Evolutionary conservation across 2,113 vertebrate genomes (phyloP), one percentile per base, ranked within the genome.

Genomic region (Chiloscyllium plagiosum): DNA sequence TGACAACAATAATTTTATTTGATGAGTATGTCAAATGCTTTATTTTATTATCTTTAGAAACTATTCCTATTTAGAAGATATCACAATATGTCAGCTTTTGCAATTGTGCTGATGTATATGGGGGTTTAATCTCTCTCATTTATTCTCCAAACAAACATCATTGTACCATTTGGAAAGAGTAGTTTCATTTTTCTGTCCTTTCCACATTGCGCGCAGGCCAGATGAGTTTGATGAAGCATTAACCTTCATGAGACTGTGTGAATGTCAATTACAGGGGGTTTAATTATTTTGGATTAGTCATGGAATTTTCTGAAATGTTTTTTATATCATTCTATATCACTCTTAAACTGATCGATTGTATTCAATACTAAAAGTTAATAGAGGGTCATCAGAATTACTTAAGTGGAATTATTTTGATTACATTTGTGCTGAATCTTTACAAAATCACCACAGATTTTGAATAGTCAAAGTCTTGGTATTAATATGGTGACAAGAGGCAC

Each of bases 81-180:
- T 94, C 17, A 94, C 61, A 20, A 42, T 19, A 68, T 94, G 90
- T 37, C 90, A 94, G 90, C n/a, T 61, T 90, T 90, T 90, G 87
- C 87, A 61, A 56, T 61, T 90, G 87, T 90, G 87, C 29, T 90
- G 87, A 90, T 90, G 50, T 65, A 90, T 24, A 61, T n/a, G 50
- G 26, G 26, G 33, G 26, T 90, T 90, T 61, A 90, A 90, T 90
- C 52, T 90, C 86, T 89, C 87, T 33, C 87, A 61, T 83, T 83
- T 52, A 61, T 29, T 26, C 13, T 65, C 52, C n/a, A 47, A 15
- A 89, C 86, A 90, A 19, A 61, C 87, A 90, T 90, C 52, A 61
- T 52, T 52, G 52, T 13, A 33, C 61, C 52, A 65, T 2, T 17
- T 26, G 52, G 87, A 90, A 61, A 56, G 80, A 5, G 6, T 83